Base-by-base conservation (phyloP, 2,797 vertebrate genomes). In the Argyrosomus regius region DNA sequence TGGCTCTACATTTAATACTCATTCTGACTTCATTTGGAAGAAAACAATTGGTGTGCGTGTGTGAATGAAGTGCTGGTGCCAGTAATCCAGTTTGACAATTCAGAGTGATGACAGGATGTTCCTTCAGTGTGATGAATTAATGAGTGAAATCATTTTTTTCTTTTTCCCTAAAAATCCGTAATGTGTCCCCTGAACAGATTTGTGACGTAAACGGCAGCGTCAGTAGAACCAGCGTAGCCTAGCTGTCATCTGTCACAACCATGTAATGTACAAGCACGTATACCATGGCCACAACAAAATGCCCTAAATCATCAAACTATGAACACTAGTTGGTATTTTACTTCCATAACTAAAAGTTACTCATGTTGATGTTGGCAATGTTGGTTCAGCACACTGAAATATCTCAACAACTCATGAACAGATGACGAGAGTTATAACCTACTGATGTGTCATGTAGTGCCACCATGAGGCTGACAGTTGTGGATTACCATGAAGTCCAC, bases 31-130 rank as follows among this genome's bases (percentile, higher is more conserved):
- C 35, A 62, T 31, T 66, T 56, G 66, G 18, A 56, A 43, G 13
- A n/a, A 68, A 61, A 8, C 9, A 10, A 4, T 3, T 3, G 48
- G n/a, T 61, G 69, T 69, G 58, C 7, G 22, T 13, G 26, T 68
- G 65, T 22, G 68, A 70, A 46, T 58, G 52, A 58, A 43, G 63
- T 74, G 70, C 67, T 46, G 22, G 31, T 72, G 60, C 53, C 89
- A 68, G 74, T 75, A 35, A 49, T 71, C 57, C 45, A 64, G 4
- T 75, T 6, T 64, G 78, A 54, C 43, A 62, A 1, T 58, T 12
- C 12, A 22, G 26, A 70, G 53, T 17, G 57, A 52, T 58, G 61
- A 43, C 26, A 67, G 0, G 14, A n/a, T 41, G n/a, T 50, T 75
- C 26, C n/a, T 22, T 72, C 22, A 65, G 11, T 57, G 45, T 77